Conservation (phyloP, 2,888 invertebrate species). For the Eledona agricola region DNA sequence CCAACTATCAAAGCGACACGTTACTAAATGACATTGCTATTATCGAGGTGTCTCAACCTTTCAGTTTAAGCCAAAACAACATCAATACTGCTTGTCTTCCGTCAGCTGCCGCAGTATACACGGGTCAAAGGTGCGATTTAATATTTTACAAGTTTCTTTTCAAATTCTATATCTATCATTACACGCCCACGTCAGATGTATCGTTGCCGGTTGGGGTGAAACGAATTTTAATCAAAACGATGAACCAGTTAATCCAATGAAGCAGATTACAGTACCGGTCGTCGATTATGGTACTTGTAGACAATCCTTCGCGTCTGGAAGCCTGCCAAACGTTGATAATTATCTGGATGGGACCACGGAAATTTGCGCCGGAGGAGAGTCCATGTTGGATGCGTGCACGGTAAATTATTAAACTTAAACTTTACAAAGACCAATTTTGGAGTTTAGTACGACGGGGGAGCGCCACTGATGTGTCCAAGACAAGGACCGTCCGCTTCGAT, state of each 20-base stretch:
- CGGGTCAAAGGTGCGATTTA: constrained; percentile 44
- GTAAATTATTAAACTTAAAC: constrained; percentile 45
- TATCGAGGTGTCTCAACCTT: constrained; percentile 70
- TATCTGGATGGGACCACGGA: constrained; percentile 55
- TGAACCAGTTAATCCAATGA: constrained; percentile 68
- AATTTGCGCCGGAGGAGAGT: constrained; percentile 58
- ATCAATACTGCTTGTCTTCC: constrained; percentile 73
- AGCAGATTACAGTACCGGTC: constrained; percentile 80
- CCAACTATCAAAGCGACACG: constrained; percentile 75
- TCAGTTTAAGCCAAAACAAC: constrained; percentile 67
- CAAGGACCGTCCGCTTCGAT: too few relatives aligned
- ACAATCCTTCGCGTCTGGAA: constrained; percentile 47
- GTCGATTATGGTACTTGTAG: constrained; percentile 66
- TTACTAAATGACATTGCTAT: constrained; percentile 86
- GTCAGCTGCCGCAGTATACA: constrained; percentile 53
- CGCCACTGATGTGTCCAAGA: constrained; percentile 75
- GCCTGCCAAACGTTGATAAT: constrained; percentile 51
- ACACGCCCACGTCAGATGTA: constrained; percentile 67
- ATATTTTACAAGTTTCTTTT: constrained; percentile 1
- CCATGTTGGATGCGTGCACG: constrained; percentile 55
- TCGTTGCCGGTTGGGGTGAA: constrained; percentile 90
- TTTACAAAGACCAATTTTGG: constrained; percentile 5
- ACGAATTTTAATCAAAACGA: constrained; percentile 69
- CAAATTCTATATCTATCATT: constrained; percentile 13
- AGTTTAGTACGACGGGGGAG: constrained; percentile 76